These are phyloP conservation scores for Bombus sylvicola DNA, from an alignment of 1,140 invertebrate species.

Conservation along the genomic window DNA sequence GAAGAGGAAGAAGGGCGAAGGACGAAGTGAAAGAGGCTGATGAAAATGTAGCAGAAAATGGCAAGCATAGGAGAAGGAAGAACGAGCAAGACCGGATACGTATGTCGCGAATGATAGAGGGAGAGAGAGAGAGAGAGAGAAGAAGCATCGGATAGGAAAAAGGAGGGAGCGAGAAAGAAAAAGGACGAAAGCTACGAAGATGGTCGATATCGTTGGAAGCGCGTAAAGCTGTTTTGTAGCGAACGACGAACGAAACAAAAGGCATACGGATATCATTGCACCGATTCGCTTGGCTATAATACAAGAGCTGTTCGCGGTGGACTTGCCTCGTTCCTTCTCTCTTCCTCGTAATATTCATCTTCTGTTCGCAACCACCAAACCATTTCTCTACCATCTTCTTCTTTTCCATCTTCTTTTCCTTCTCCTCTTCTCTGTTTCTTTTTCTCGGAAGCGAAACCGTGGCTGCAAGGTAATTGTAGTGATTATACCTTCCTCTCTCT, in stretches of 20 bases:
- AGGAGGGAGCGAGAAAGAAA: conserved; percentile 21
- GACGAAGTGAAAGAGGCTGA: conserved; percentile 8
- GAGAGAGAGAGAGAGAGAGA: conserved; percentile 48
- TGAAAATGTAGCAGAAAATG: conserved; percentile 65
- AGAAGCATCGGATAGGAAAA: background rate
- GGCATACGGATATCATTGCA: conserved; percentile 65
- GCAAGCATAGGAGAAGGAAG: conserved; percentile 23
- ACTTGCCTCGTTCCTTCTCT: conserved; percentile 43
- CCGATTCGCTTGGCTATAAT: conserved; percentile 52
- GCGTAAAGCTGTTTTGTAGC: conserved; percentile 62
- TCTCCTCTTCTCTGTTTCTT: conserved; percentile 61
- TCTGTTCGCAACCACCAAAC: conserved; percentile 61
- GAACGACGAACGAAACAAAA: conserved; percentile 70
- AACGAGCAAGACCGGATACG: no score
- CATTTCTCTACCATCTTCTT: conserved; percentile 58
- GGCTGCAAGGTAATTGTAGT: conserved; percentile 78
- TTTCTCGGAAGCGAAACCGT: conserved; percentile 76
- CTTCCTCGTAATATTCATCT: conserved; percentile 20
- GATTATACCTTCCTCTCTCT: conserved; percentile 69
- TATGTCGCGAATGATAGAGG: conserved; percentile 32
- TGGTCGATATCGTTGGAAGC: conserved; percentile 64
- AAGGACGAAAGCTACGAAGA: conserved; percentile 50
- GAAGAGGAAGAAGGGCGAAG: background rate
- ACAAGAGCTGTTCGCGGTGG: conserved; percentile 40
- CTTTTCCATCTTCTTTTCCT: conserved; percentile 27